Base-by-base conservation (phyloP, 2,113 vertebrate genomes). In the Myodes glareolus region DNA sequence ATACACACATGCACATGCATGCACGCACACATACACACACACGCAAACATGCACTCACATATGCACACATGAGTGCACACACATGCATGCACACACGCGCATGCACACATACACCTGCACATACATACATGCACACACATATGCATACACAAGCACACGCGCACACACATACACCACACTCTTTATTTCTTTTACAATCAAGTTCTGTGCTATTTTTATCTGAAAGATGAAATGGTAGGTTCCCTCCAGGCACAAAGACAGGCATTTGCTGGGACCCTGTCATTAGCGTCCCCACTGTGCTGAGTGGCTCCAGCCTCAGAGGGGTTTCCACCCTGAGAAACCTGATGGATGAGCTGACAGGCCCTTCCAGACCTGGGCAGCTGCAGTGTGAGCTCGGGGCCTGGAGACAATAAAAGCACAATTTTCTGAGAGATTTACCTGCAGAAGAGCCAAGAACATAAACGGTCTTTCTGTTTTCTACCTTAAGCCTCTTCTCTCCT, bases 361-460 rank as follows among this genome's bases (percentile, higher is more conserved):
- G 78, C 4, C 65, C 88, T 95, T 94, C 88, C 94, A 95, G 97
- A 63, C 94, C 94, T 68, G n/a, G 67, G 68, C 72, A 63, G 50
- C 61, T 72, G 91, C 96, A 97, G 97, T 63, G 91, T 73, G 97
- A 98, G 78, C 96, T 97, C 65, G 92, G 89, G 84, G 55, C 92
- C 98, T 98, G 78, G 97, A 97, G 98, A 97, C 94, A 98, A 98
- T 98, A 97, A 98, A 98, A 45, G 33, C 39, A 94, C 55, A 94
- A 96, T 98, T 97, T 98, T 98, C 95, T 87, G 96, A 97, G 97
- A 96, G 96, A 33, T 13, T 96, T 93, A 88, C 94, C 88, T 96
- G 93, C 58, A 95, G 50, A 91, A 96, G 65, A 92, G 77, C 96
- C 3, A 63, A 92, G 81, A 73, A 91, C 77, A 86, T 88, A 72